phyloP scores from a whole-genome alignment of 1,140 invertebrate species.

The Pogonomyrmex barbatus region DNA sequence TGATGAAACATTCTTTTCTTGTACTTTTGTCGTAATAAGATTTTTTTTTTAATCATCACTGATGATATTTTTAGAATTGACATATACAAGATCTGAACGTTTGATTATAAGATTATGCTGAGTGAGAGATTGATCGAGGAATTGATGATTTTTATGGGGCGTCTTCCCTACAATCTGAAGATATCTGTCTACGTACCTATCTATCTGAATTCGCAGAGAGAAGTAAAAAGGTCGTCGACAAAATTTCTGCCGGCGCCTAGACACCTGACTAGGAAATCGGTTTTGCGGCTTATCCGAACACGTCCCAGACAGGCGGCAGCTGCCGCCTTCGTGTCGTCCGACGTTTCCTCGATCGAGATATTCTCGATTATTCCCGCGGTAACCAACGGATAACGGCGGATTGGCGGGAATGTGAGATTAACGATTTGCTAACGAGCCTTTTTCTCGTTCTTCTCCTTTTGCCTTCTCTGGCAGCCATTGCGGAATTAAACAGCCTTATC shows the following conservation, averaged over 20 bases:
- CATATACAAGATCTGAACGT: no score
- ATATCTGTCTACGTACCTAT: neutral
- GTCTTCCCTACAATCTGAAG: neutral
- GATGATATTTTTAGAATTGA: neutral
- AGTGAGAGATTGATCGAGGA: neutral
- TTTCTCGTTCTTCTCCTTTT: constrained; percentile 20
- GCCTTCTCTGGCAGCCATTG: neutral
- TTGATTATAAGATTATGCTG: neutral
- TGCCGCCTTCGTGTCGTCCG: constrained; percentile 49
- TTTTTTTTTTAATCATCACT: neutral
- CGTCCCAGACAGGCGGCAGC: constrained; percentile 32
- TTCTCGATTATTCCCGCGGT: constrained; percentile 19
- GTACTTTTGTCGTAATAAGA: neutral
- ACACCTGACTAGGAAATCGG: constrained; percentile 23
- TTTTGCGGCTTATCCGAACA: constrained; percentile 31
- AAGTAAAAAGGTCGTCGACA: neutral
- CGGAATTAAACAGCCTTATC: constrained; percentile 1
- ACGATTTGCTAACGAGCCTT: constrained; percentile 51
- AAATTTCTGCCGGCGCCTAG: neutral
- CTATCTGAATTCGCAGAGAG: neutral
- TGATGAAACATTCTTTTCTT: neutral
- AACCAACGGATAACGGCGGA: constrained; percentile 27
- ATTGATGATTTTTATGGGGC: no score
- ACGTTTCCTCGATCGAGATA: constrained; percentile 42
- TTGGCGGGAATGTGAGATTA: constrained; percentile 31